Conservation (phyloP, 2,113 vertebrate species). For the Ptilorrhoa leucosticta region DNA sequence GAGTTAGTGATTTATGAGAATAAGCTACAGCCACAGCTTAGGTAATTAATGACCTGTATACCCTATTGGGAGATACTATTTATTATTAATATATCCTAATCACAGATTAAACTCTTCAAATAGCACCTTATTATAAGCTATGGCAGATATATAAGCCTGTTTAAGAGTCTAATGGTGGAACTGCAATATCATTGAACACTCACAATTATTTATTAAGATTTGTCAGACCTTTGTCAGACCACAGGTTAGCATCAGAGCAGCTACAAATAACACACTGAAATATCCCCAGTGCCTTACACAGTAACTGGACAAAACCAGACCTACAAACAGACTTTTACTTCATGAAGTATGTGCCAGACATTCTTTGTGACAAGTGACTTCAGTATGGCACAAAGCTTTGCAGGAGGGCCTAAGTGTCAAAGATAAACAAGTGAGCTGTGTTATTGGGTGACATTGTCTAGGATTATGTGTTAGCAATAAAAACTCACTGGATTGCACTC, state of each 20-base stretch:
- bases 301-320: background rate
- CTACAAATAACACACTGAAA: background rate
- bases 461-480: background rate
- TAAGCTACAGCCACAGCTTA: background rate
- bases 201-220: background rate
- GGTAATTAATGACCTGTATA: background rate
- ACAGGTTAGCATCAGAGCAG: background rate
- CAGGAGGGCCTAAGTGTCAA: background rate
- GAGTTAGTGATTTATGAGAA: background rate
- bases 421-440: background rate
- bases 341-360: background rate
- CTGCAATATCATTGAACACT: background rate
- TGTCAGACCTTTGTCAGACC: too few relatives aligned
- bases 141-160: background rate
- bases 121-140: background rate
- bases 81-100: background rate
- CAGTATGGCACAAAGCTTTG: background rate
- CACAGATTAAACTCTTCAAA: background rate
- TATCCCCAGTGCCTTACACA: background rate
- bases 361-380: background rate
- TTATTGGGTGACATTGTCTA: background rate
- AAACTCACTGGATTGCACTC: background rate
- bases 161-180: background rate
- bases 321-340: background rate
- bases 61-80: background rate